Evolutionary conservation across 2,113 vertebrate species (phyloP).

Genomic region (Gymnobelideus leadbeateri): DNA sequence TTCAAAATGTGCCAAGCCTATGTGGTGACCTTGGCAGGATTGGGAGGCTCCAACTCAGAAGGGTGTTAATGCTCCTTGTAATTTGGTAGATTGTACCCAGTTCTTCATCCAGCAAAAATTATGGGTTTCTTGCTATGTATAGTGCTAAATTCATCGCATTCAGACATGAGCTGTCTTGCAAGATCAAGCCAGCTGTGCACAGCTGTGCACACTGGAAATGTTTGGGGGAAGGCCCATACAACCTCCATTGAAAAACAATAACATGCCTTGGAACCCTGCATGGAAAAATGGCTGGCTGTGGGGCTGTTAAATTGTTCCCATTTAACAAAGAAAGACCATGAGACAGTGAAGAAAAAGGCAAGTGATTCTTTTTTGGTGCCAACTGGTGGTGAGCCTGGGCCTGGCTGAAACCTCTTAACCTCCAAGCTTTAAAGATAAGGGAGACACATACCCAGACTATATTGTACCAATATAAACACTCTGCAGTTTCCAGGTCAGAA

Average conservation of each 20-base stretch:
- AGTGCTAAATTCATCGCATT: background rate
- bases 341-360: background rate
- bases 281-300: slow-evolving; percentile 18
- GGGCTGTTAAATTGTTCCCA: slow-evolving; percentile 27
- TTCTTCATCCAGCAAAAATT: background rate
- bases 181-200: slow-evolving; percentile 37
- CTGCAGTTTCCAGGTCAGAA: background rate
- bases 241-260: background rate
- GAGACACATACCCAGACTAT: background rate
- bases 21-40: slow-evolving; percentile 42
- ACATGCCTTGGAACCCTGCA: slow-evolving; percentile 27
- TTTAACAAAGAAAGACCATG: background rate
- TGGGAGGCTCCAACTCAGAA: background rate
- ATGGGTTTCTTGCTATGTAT: background rate
- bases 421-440: background rate
- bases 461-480: background rate
- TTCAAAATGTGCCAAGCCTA: background rate
- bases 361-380: background rate
- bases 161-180: slow-evolving; percentile 36
- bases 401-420: background rate
- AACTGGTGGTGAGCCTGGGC: background rate
- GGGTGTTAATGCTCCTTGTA: background rate
- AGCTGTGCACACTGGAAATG: background rate
- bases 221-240: background rate
- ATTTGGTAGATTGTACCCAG: background rate